Evolutionary conservation across 1,140 invertebrate genomes (phyloP).

Genomic region (Diorhabda sublineata): DNA sequence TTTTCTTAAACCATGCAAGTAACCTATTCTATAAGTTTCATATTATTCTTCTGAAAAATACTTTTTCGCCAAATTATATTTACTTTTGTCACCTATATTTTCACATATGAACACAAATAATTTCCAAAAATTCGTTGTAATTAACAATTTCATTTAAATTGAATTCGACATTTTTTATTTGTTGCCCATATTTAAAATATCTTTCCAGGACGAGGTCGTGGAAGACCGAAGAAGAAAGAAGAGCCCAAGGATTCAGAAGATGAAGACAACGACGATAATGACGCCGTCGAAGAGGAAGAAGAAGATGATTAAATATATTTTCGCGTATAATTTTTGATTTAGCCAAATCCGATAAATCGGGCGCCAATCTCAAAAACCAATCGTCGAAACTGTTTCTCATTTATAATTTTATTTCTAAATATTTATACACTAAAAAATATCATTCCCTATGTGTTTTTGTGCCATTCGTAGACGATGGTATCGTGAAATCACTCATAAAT

Average conservation of each 20-base stretch:
- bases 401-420: neutral
- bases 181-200: neutral
- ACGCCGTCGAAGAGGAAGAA: conserved; percentile 32
- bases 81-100: too few species aligned
- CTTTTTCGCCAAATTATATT: too few species aligned
- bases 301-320: conserved; percentile 27
- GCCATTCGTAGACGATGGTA: neutral
- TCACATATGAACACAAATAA: too few species aligned
- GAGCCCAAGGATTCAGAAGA: conserved; percentile 37
- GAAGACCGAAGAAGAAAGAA: conserved; percentile 38
- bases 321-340: conserved; percentile 1
- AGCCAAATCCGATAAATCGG: neutral
- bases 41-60: too few species aligned
- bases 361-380: neutral
- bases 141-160: neutral
- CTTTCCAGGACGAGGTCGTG: conserved; percentile 28
- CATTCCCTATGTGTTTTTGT: neutral
- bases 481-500: too few species aligned
- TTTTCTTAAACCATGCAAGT: too few species aligned
- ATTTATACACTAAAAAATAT: neutral
- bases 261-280: conserved; percentile 33
- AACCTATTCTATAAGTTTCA: too few species aligned
- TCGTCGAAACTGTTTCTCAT: neutral
- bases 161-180: neutral
- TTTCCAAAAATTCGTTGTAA: neutral